Conservation (phyloP, 2,797 vertebrate genomes). For the Xyrichtys novacula region DNA sequence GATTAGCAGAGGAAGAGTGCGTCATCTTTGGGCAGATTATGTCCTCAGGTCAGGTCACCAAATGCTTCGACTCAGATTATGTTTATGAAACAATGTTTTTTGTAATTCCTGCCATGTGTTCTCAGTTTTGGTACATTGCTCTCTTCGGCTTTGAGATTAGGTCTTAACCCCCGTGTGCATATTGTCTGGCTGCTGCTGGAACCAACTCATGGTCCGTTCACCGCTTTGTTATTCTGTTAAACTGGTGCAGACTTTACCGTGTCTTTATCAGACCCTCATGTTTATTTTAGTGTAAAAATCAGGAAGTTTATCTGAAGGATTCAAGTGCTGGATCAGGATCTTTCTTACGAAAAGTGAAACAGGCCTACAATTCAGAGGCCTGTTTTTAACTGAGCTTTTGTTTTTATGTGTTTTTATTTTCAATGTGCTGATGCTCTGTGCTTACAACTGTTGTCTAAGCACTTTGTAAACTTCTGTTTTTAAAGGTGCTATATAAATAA, state of each 20-base stretch:
- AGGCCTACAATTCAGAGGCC: too few species aligned
- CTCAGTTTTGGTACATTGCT: slow-evolving; percentile 16
- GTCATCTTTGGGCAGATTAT: slow-evolving; percentile 67
- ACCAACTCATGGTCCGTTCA: neutral
- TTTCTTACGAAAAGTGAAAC: too few species aligned
- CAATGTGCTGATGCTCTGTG: too few species aligned
- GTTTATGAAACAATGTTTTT: slow-evolving; percentile 45
- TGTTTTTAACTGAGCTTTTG: too few species aligned
- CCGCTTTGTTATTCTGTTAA: neutral
- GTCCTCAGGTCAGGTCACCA: slow-evolving; percentile 49
- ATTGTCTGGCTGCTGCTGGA: neutral
- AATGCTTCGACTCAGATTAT: slow-evolving; percentile 64
- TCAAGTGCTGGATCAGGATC: too few species aligned
- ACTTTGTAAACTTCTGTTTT: too few species aligned
- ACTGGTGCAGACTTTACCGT: neutral
- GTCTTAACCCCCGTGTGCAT: neutral
- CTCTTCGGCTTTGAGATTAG: slow-evolving; percentile 16
- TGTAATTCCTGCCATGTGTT: slow-evolving; percentile 51
- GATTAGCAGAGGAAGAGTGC: slow-evolving; percentile 60
- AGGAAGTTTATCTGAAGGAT: too few species aligned
- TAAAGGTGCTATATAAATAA: too few species aligned
- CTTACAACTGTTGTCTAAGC: too few species aligned
- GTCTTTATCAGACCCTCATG: too few species aligned
- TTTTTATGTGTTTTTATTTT: too few species aligned
- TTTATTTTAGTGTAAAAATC: neutral